A percentile compares a stretch with the other conserved stretches of the same genome.
These are phyloP conservation scores for Cyaniris semiargus DNA, from an alignment of 2,888 invertebrate species.

Conservation along the genomic window DNA sequence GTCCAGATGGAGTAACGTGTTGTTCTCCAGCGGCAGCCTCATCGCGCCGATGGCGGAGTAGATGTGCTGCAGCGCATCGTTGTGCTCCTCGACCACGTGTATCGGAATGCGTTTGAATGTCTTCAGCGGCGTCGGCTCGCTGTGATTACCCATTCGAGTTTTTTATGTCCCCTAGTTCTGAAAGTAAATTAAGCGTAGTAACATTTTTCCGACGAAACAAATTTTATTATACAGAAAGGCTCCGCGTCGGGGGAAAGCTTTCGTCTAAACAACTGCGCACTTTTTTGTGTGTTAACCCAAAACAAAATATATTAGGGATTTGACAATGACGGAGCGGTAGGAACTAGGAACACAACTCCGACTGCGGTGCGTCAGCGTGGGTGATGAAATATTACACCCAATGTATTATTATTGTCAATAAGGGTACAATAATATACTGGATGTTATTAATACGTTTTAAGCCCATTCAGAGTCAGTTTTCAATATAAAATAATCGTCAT, in stretches of 20 bases:
- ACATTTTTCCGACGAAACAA: not conserved
- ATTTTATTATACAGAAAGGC: slow-evolving; percentile 34
- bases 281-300: slow-evolving; percentile 43
- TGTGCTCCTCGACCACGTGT: slow-evolving; percentile 89
- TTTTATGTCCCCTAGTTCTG: not conserved
- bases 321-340: slow-evolving; percentile 33
- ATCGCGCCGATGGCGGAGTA: slow-evolving; percentile 90
- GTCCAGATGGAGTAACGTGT: slow-evolving; percentile 91
- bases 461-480: not conserved
- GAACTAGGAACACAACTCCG: slow-evolving; percentile 30
- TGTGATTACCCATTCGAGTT: slow-evolving; percentile 31
- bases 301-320: slow-evolving; percentile 31
- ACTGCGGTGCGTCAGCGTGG: slow-evolving; percentile 20
- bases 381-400: slow-evolving; percentile 29
- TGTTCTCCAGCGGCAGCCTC: slow-evolving; percentile 87
- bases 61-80: slow-evolving; percentile 88
- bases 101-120: slow-evolving; percentile 85
- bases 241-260: slow-evolving; percentile 38
- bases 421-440: slow-evolving; percentile 21
- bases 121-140: slow-evolving; percentile 52
- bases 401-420: slow-evolving; percentile 25
- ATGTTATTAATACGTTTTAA: slow-evolving; percentile 21
- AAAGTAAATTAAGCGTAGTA: not conserved
- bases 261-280: slow-evolving; percentile 39
- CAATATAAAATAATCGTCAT: not conserved